Conservation (phyloP, 1,140 invertebrate species). For the Cherax destructor region DNA sequence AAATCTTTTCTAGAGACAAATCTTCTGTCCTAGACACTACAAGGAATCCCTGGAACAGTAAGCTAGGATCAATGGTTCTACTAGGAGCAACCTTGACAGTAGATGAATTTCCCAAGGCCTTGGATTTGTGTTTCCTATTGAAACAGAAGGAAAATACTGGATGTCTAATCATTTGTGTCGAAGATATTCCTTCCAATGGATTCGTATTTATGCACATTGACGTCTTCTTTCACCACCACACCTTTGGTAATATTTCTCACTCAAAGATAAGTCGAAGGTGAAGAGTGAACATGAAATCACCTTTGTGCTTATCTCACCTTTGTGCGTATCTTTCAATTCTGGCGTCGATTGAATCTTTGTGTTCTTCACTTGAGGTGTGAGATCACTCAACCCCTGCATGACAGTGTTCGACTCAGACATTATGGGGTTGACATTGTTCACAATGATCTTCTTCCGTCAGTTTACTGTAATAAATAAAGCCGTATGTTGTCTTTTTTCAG, state of each 20-base stretch:
- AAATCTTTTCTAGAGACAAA: neutral
- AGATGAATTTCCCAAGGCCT: no score
- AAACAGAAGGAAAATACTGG: constrained; percentile 12
- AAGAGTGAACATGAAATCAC: constrained; percentile 24
- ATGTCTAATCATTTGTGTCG: constrained; percentile 31
- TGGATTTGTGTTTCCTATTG: neutral
- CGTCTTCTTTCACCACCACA: constrained; percentile 17
- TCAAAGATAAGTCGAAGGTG: constrained; percentile 15
- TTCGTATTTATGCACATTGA: constrained; percentile 35
- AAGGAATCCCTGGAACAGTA: no score
- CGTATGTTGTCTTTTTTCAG: no score
- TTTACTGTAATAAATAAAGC: no score
- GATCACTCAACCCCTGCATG: neutral
- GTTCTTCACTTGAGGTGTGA: neutral
- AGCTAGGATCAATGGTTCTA: neutral
- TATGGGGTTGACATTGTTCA: no score
- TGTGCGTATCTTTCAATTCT: constrained; percentile 22
- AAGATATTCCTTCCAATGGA: constrained; percentile 6
- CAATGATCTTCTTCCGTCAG: no score
- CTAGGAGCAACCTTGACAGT: no score
- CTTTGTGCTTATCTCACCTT: constrained; percentile 48
- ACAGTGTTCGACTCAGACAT: no score
- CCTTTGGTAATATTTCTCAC: neutral
- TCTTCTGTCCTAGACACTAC: neutral
- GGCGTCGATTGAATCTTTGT: constrained; percentile 12